Percentiles rank a stretch among this genome's conserved stretches.
Evolutionary conservation across 2,888 invertebrate species (phyloP).

Genomic region (Tolmerus cingulatus): DNA sequence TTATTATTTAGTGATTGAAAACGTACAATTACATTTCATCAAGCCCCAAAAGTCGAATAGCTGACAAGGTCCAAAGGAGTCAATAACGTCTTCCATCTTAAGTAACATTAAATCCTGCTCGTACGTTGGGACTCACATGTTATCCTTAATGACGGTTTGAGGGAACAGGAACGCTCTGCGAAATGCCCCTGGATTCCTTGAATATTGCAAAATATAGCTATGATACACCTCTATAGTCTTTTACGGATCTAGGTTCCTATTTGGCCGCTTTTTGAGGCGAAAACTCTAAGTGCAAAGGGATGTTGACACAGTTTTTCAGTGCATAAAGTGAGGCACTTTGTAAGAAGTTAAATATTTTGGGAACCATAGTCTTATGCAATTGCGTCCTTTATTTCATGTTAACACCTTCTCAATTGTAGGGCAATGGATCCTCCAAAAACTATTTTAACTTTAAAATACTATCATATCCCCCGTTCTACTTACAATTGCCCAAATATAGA

Average conservation of each 20-base stretch:
- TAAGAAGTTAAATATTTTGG: neutral
- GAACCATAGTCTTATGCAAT: neutral
- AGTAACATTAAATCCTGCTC: neutral
- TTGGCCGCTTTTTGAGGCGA: neutral
- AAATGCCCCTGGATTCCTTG: neutral
- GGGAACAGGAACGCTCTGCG: neutral
- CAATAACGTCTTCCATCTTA: neutral
- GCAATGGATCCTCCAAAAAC: neutral
- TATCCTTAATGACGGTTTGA: neutral
- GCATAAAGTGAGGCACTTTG: conserved; percentile 14
- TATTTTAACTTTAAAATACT: no score
- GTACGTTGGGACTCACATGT: neutral
- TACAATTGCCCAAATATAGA: no score
- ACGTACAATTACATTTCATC: no score
- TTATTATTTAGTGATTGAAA: no score
- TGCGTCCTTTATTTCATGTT: neutral
- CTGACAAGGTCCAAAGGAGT: neutral
- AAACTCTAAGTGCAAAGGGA: conserved; percentile 28
- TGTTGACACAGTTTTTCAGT: conserved; percentile 26
- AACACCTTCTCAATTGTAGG: neutral
- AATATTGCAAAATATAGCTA: neutral
- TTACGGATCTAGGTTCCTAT: neutral
- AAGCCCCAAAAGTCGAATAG: neutral
- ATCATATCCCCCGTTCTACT: no score
- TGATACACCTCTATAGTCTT: neutral